phyloP scores from a whole-genome alignment of 2,797 vertebrate genomes.

The Fringilla coelebs region DNA sequence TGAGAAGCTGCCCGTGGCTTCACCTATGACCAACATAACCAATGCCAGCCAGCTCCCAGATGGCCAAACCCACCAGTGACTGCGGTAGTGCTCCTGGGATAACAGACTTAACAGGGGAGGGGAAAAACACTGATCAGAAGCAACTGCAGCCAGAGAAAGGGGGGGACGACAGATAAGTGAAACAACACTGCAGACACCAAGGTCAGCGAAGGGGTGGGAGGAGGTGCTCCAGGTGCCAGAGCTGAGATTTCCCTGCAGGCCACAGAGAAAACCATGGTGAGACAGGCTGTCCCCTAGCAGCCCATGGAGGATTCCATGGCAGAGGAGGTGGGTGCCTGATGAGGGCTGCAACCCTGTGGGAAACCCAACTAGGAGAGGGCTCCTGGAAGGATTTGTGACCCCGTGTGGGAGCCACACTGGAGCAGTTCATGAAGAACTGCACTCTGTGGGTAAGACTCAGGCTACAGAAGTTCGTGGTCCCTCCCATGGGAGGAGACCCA shows the following conservation, averaged over 20 bases:
- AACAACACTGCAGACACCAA: background rate
- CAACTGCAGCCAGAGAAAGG: background rate
- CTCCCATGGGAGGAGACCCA: background rate
- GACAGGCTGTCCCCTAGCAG: background rate
- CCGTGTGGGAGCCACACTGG: accelerated
- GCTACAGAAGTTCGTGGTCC: background rate
- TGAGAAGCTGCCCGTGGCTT: background rate
- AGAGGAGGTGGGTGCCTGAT: background rate
- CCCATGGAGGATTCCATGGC: accelerated
- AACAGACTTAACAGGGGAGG: background rate
- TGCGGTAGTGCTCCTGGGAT: background rate
- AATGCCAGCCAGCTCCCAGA: background rate
- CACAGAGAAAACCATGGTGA: background rate
- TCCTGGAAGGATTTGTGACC: background rate
- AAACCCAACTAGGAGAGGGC: background rate
- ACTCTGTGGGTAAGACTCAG: background rate
- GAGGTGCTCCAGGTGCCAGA: accelerated
- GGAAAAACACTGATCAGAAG: background rate
- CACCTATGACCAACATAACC: accelerated
- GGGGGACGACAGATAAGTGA: background rate
- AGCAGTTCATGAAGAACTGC: background rate
- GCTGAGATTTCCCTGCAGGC: background rate
- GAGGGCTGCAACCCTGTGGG: background rate
- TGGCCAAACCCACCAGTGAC: background rate
- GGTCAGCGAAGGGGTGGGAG: background rate